phyloP scores from a whole-genome alignment of 2,888 invertebrate genomes.

The Herminia tarsipennalis region DNA sequence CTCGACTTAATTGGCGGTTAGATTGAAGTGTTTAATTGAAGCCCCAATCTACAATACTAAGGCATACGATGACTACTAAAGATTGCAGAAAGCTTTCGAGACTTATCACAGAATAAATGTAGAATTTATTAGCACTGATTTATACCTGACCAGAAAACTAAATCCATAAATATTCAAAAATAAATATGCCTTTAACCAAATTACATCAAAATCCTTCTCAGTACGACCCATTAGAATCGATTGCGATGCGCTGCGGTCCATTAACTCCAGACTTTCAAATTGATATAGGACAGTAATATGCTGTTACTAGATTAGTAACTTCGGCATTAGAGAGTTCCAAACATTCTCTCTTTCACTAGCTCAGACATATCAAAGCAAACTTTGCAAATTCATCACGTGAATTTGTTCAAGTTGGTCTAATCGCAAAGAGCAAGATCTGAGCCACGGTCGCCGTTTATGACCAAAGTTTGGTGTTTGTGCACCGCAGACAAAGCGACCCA shows the following conservation, averaged over 20 bases:
- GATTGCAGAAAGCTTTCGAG: too few species aligned
- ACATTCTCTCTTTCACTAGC: conserved; percentile 10
- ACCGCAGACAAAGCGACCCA: conserved; percentile 58
- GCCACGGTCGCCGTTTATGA: conserved; percentile 60
- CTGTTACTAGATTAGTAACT: conserved; percentile 11
- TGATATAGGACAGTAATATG: conserved; percentile 14
- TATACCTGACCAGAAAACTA: not conserved
- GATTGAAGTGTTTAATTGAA: too few species aligned
- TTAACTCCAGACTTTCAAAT: conserved; percentile 11
- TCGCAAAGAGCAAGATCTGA: conserved; percentile 49
- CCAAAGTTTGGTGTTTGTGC: conserved; percentile 63
- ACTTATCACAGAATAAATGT: too few species aligned
- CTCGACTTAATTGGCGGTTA: too few species aligned
- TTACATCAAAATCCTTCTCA: not conserved
- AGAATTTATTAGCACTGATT: too few species aligned
- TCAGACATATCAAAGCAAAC: conserved; percentile 21
- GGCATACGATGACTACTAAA: too few species aligned
- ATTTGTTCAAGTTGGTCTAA: conserved; percentile 39
- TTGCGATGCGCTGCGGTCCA: not conserved
- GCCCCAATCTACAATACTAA: too few species aligned
- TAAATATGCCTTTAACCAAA: not conserved
- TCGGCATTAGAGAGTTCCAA: conserved; percentile 9
- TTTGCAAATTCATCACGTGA: conserved; percentile 37
- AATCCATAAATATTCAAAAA: not conserved
- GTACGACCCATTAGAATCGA: conserved; percentile 4